phyloP scores from a whole-genome alignment of 2,113 vertebrate species.

The Rhinoderma darwinii region DNA sequence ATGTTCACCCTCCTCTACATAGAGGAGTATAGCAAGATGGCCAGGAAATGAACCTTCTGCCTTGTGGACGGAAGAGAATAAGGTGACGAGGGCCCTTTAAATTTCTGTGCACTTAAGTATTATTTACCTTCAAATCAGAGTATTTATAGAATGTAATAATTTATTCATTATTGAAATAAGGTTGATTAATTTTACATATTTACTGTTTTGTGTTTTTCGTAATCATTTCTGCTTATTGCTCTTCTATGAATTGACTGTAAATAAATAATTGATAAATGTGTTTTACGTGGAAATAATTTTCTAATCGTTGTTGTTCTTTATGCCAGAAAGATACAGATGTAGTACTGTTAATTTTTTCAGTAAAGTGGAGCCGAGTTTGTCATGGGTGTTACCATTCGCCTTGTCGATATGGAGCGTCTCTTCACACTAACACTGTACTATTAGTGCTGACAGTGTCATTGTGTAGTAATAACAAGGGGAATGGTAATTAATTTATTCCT shows the following conservation, averaged over 20 bases:
- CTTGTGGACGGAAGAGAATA: neutral
- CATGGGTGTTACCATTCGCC: too few relatives aligned
- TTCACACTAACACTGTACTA: too few relatives aligned
- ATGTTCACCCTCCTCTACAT: neutral
- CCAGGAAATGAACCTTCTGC: too few relatives aligned
- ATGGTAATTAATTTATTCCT: too few relatives aligned
- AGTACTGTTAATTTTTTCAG: too few relatives aligned
- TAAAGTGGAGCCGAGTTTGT: too few relatives aligned
- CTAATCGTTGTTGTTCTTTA: too few relatives aligned
- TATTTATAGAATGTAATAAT: constrained; percentile 14
- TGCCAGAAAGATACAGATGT: neutral
- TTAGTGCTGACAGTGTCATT: too few relatives aligned
- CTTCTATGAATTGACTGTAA: neutral
- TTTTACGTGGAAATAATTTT: neutral
- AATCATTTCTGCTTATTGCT: neutral
- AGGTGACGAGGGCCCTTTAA: neutral
- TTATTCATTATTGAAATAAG: neutral
- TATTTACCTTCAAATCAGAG: neutral
- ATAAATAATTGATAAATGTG: neutral
- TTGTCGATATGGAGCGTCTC: too few relatives aligned
- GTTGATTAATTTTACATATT: neutral
- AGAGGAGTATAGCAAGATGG: neutral
- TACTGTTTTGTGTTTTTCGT: neutral
- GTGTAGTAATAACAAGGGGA: too few relatives aligned
- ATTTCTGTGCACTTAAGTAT: neutral